A percentile compares a stretch with the other conserved stretches of the same genome.
Conservation (phyloP, 1,140 invertebrate genomes). For the Goniozus legneri region DNA sequence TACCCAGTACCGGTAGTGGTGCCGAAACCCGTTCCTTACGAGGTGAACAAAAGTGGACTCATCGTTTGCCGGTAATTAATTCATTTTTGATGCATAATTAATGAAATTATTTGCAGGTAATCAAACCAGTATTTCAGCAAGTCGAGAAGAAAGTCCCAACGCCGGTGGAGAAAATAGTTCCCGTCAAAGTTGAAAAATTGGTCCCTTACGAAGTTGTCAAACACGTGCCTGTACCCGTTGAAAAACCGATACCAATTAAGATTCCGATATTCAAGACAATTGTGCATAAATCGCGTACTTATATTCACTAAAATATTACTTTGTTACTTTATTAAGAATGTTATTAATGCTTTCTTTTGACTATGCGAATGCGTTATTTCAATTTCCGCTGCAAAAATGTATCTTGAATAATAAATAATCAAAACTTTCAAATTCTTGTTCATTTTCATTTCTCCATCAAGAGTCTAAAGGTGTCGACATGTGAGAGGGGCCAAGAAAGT, state of each 20-base stretch:
- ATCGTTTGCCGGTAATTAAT: not conserved
- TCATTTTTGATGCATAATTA: constrained; percentile 1
- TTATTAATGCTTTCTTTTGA: too few relatives aligned
- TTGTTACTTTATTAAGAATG: too few relatives aligned
- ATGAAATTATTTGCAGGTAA: constrained; percentile 24
- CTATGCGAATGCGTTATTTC: too few relatives aligned
- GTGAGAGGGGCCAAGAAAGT: too few relatives aligned
- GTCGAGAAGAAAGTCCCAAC: constrained; percentile 46
- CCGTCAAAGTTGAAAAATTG: constrained; percentile 49
- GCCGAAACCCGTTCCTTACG: constrained; percentile 32
- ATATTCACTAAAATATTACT: too few relatives aligned
- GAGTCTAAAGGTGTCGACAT: too few relatives aligned
- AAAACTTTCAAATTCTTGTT: too few relatives aligned
- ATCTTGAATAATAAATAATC: too few relatives aligned
- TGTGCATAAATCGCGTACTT: constrained; percentile 35
- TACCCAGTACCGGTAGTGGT: constrained; percentile 47
- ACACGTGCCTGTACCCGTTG: constrained; percentile 51
- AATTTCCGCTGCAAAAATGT: too few relatives aligned
- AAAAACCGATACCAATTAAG: constrained; percentile 44
- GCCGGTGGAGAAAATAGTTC: constrained; percentile 38
- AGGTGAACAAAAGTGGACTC: constrained; percentile 19
- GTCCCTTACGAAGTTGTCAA: constrained; percentile 54
- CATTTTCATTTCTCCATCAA: too few relatives aligned
- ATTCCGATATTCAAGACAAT: constrained; percentile 43
- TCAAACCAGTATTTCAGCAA: constrained; percentile 54